Evolutionary conservation across 2,797 vertebrate genomes (phyloP).

Genomic region (Sphenodon punctatus): DNA sequence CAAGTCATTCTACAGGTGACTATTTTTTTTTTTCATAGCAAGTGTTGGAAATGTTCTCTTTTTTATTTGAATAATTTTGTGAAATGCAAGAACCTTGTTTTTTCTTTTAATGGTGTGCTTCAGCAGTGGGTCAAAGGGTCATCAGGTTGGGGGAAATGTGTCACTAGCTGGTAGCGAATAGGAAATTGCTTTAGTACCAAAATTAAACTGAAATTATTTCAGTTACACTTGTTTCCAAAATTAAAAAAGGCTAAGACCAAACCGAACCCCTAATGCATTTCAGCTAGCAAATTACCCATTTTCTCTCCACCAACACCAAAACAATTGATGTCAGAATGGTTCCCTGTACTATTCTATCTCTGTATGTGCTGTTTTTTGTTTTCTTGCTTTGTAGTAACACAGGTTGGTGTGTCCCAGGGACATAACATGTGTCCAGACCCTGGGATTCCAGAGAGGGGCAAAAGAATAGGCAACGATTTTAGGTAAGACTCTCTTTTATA

Average conservation of each 20-base stretch:
- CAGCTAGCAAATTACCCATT: slow-evolving; percentile 45
- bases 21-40: not conserved
- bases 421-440: slow-evolving; percentile 99
- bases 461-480: slow-evolving; percentile 98
- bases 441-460: slow-evolving; percentile 95
- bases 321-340: slow-evolving; percentile 32
- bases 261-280: not conserved
- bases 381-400: slow-evolving; percentile 89
- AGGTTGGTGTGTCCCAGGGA: slow-evolving; percentile 98
- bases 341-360: slow-evolving; percentile 70
- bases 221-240: slow-evolving; percentile 19
- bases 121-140: not conserved
- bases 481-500: slow-evolving; percentile 80
- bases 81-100: not conserved
- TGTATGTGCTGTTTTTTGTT: slow-evolving; percentile 80
- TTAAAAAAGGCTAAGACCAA: slow-evolving; percentile 19
- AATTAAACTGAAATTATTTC: slow-evolving; percentile 40
- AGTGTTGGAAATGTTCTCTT: not conserved
- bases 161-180: slow-evolving; percentile 18
- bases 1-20: not conserved
- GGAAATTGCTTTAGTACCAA: not conserved
- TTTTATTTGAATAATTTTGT: not conserved
- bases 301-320: slow-evolving; percentile 60
- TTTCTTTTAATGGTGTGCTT: not conserved
- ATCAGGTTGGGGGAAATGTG: not conserved